Evolutionary conservation across 2,888 invertebrate species (phyloP).

Genomic region (Smittia sp.): DNA sequence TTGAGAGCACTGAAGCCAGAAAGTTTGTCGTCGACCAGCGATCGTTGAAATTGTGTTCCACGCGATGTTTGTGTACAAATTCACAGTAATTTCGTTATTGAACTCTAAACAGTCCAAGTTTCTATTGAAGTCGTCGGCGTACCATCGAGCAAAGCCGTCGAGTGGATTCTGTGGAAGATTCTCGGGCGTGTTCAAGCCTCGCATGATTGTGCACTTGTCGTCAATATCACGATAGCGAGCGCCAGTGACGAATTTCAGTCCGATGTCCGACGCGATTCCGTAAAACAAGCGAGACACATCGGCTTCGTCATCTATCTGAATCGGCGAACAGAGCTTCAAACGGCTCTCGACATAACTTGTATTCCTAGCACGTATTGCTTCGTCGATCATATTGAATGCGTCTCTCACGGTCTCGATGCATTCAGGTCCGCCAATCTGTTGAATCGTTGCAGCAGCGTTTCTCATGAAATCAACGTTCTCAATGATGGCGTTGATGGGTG

Average conservation of each 20-base stretch:
- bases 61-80: background rate
- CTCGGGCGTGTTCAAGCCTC: background rate
- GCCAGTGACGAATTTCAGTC: background rate
- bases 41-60: slow-evolving; percentile 1
- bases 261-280: slow-evolving; percentile 17
- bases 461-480: too few relatives aligned
- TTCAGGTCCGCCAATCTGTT: slow-evolving; percentile 3
- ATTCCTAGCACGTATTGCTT: background rate
- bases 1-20: slow-evolving; percentile 29
- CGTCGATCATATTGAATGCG: slow-evolving; percentile 32
- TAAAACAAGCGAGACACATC: background rate
- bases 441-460: slow-evolving; percentile 1
- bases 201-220: slow-evolving; percentile 18
- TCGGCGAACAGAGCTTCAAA: background rate
- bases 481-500: slow-evolving; percentile 62
- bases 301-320: background rate
- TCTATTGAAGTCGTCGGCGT: slow-evolving; percentile 29
- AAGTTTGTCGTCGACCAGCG: background rate
- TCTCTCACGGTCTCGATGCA: background rate
- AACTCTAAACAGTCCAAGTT: background rate
- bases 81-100: background rate
- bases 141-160: slow-evolving; percentile 36
- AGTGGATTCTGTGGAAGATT: slow-evolving; percentile 19
- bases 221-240: slow-evolving; percentile 9
- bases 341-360: slow-evolving; percentile 1